phyloP scores from a whole-genome alignment of 1,140 invertebrate genomes.

The Drosophila nasuta region DNA sequence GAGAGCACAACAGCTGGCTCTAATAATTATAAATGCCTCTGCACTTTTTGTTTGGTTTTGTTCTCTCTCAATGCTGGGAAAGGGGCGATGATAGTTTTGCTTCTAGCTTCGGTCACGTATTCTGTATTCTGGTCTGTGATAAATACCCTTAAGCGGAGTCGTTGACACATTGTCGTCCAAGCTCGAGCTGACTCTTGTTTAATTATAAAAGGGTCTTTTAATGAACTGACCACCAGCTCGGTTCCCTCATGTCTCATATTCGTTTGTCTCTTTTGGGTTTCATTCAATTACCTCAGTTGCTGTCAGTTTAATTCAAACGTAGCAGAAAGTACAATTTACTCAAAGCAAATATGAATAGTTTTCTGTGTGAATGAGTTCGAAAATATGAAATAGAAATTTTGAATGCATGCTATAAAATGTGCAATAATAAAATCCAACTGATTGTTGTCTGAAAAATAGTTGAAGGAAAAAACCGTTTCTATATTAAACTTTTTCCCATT shows the following conservation, averaged over 20 bases:
- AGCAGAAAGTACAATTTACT: not conserved
- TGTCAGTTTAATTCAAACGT: slow-evolving; percentile 1
- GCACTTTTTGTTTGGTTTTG: slow-evolving; percentile 39
- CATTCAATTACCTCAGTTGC: slow-evolving; percentile 33
- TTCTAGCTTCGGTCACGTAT: slow-evolving; percentile 57
- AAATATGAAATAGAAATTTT: slow-evolving; percentile 9
- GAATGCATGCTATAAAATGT: slow-evolving; percentile 19
- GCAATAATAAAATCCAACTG: slow-evolving; percentile 8
- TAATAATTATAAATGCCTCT: slow-evolving; percentile 54
- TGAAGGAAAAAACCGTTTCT: no score
- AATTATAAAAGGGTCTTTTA: slow-evolving; percentile 70
- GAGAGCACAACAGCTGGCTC: slow-evolving; percentile 4
- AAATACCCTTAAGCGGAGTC: slow-evolving; percentile 49
- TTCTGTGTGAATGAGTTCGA: no score
- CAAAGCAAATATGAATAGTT: not conserved
- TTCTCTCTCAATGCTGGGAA: slow-evolving; percentile 9
- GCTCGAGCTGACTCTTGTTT: slow-evolving; percentile 59
- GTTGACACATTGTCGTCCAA: slow-evolving; percentile 63
- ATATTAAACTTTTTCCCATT: no score
- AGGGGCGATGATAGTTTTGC: slow-evolving; percentile 11
- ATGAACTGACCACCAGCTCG: slow-evolving; percentile 41
- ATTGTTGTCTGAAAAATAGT: not conserved
- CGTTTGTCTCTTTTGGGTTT: not conserved
- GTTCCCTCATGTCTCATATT: slow-evolving; percentile 16
- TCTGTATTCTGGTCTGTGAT: slow-evolving; percentile 31